Evolutionary conservation across 1,140 invertebrate species (phyloP), one percentile per base, ranked within the genome.

Genomic region (Tyrophagus putrescentiae): DNA sequence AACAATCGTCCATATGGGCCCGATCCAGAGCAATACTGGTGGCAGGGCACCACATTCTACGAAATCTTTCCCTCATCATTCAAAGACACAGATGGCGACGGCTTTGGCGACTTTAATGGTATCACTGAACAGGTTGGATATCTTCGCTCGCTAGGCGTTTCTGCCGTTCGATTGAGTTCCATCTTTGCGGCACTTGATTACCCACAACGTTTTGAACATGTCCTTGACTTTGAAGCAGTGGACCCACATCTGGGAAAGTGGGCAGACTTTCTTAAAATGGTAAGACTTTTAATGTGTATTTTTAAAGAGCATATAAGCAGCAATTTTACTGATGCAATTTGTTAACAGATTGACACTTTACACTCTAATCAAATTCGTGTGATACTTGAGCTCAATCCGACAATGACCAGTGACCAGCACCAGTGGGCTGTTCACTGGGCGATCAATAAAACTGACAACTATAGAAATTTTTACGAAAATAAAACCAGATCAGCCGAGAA

Each of bases 31-130:
- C 71, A 75, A 1, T 74, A 82, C 57, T 90, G 85, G 85, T 85
- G 84, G 75, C 82, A 85, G 74, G 83, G 84, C 13, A 79, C 78
- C 54, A 73, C 85, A 1, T 81, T 87, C 66, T 88, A 88, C 68
- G 84, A 88, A 72, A 79, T 89, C 57, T 86, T 86, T 66, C 83
- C 84, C 2, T 82, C 82, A 0, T 84, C 83, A 42, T 88, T 86
- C 68, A 78, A 84, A 69, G 84, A 87, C 67, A 80, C 81, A 0
- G 78, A 82, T 66, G 71, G 57, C 11, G 65, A 67, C 48, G 67
- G 66, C 4, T 64, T 63, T 33, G 67, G 67, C 4, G 67, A 67
- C 29, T 67, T 71, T 41, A 67, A 57, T 16, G 64, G 65, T n/a
- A 18, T 67, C 1, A 45, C 56, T 0, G 31, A 64, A 57, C 44